phyloP scores from a whole-genome alignment of 2,113 vertebrate species.

The Microtus richardsoni region DNA sequence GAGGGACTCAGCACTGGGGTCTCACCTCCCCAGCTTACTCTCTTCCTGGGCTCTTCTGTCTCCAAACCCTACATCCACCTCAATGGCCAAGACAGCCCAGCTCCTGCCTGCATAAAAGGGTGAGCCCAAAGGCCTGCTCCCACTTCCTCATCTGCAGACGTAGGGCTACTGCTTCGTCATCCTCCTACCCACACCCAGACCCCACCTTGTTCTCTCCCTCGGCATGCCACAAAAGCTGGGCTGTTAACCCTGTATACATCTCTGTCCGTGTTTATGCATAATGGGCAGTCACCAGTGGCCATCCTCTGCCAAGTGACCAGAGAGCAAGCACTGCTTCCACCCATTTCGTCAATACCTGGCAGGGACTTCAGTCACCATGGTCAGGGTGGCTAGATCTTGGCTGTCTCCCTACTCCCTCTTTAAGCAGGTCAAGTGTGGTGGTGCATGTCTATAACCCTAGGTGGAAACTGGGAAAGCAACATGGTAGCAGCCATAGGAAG shows the following conservation, averaged over 20 bases:
- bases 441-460: background rate
- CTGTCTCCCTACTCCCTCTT: background rate
- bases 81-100: background rate
- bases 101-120: background rate
- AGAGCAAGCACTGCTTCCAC: background rate
- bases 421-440: background rate
- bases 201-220: background rate
- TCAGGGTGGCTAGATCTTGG: background rate
- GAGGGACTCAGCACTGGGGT: background rate
- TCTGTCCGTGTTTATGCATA: background rate
- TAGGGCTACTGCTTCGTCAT: background rate
- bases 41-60: background rate
- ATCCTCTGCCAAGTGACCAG: background rate
- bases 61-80: background rate
- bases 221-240: background rate
- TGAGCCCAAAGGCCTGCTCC: background rate
- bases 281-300: background rate
- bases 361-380: background rate
- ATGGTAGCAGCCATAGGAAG: background rate
- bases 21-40: background rate
- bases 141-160: background rate
- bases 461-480: no score
- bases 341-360: background rate
- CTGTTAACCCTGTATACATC: background rate
- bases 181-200: background rate